phyloP scores from a whole-genome alignment of 1,140 invertebrate genomes.

The Pectinophora gossypiella region DNA sequence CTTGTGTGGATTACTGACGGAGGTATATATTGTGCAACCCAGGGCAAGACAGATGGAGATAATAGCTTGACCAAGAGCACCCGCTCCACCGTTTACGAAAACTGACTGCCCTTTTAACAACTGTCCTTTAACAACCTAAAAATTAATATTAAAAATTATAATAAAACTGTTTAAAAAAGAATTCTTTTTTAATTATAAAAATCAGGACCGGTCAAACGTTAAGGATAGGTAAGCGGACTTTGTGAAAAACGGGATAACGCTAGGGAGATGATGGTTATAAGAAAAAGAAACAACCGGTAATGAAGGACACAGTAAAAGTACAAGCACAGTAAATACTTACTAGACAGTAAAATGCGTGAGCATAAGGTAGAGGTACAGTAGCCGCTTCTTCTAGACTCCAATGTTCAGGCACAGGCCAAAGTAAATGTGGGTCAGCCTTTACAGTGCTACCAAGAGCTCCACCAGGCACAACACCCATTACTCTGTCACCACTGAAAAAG shows the following conservation, averaged over 20 bases:
- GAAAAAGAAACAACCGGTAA: no score
- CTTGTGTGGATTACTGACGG: slow-evolving; percentile 75
- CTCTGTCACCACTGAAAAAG: slow-evolving; percentile 6
- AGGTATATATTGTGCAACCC: slow-evolving; percentile 78
- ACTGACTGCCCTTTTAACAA: slow-evolving; percentile 69
- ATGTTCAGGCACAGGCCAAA: slow-evolving; percentile 80
- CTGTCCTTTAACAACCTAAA: slow-evolving; percentile 14
- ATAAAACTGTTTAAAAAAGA: no score
- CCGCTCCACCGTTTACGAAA: slow-evolving; percentile 84
- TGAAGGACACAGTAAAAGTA: no score
- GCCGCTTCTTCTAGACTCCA: slow-evolving; percentile 85
- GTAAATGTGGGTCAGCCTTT: slow-evolving; percentile 68
- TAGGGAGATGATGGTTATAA: no score
- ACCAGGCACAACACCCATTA: slow-evolving; percentile 3
- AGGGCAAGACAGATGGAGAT: slow-evolving; percentile 80
- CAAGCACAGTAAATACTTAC: slow-evolving; percentile 4
- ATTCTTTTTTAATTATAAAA: no score
- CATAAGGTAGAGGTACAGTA: slow-evolving; percentile 76
- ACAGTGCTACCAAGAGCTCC: slow-evolving; percentile 19
- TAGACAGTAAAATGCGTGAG: slow-evolving; percentile 67
- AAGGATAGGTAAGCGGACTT: no score
- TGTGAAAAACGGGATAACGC: no score
- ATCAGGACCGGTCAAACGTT: no score
- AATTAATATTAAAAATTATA: no score
- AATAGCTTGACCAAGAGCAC: slow-evolving; percentile 86